phyloP scores from a whole-genome alignment of 2,113 vertebrate species.

The Neodon shergylaensis region DNA sequence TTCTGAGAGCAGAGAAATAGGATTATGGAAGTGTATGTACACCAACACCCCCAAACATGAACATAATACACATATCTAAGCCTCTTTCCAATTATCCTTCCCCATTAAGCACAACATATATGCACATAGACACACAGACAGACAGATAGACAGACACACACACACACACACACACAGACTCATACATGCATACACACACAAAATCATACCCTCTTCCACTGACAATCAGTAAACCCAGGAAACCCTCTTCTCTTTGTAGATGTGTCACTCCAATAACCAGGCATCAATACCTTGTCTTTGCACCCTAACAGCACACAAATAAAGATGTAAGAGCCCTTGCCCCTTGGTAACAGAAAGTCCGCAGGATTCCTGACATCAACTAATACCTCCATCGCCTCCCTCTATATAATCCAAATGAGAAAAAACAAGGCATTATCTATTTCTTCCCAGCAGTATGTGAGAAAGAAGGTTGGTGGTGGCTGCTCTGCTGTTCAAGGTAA shows the following conservation, averaged over 20 bases:
- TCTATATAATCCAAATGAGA: too few species aligned
- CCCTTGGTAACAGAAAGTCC: neutral
- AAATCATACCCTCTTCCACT: neutral
- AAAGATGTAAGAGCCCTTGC: neutral
- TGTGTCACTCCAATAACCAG: neutral
- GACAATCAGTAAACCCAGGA: too few species aligned
- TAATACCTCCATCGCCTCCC: neutral
- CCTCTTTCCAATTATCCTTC: neutral
- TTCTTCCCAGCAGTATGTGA: neutral
- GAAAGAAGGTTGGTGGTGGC: neutral
- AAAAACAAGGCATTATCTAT: neutral
- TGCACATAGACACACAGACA: neutral
- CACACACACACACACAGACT: neutral
- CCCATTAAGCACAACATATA: neutral
- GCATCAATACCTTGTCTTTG: neutral
- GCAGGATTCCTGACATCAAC: neutral
- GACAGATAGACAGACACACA: too few species aligned
- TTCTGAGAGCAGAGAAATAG: neutral
- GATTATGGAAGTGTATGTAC: neutral
- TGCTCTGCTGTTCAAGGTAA: neutral
- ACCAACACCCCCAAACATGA: neutral
- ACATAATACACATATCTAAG: neutral
- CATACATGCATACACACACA: neutral
- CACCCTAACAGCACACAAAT: neutral
- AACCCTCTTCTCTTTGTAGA: neutral